Evolutionary conservation across 2,797 vertebrate genomes (phyloP).

Genomic region (Myotis daubentonii): DNA sequence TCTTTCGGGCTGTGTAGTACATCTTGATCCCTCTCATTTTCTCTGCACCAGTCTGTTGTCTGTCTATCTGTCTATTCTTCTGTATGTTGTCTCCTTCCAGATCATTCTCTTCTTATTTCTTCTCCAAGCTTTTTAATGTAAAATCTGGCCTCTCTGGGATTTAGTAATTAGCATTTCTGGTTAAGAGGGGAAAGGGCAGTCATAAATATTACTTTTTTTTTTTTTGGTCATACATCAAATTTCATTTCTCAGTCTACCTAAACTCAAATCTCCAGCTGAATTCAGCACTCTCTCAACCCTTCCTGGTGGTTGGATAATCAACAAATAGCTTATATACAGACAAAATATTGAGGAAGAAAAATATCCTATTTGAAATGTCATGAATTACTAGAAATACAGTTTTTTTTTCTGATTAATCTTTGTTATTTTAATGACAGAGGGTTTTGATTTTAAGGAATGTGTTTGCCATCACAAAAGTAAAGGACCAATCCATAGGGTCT

Average conservation of each 20-base stretch:
- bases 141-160: not conserved
- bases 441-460: slow-evolving; percentile 2
- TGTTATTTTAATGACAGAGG: not conserved
- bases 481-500: not conserved
- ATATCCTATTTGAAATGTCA: not conserved
- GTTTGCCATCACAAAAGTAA: not conserved
- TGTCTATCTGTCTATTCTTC: not conserved
- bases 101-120: not conserved
- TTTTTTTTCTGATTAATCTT: slow-evolving; percentile 8
- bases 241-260: not conserved
- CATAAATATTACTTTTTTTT: not conserved
- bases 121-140: not conserved
- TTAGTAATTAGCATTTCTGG: not conserved
- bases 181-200: not conserved
- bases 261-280: not conserved
- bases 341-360: not conserved
- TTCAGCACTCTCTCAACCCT: not conserved
- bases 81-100: not conserved
- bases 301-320: not conserved
- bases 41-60: not conserved
- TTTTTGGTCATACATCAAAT: not conserved
- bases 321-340: not conserved
- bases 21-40: not conserved
- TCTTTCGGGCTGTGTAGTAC: not conserved
- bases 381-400: not conserved